Conservation (phyloP, 2,113 vertebrate genomes). For the Polyodon spathula region DNA sequence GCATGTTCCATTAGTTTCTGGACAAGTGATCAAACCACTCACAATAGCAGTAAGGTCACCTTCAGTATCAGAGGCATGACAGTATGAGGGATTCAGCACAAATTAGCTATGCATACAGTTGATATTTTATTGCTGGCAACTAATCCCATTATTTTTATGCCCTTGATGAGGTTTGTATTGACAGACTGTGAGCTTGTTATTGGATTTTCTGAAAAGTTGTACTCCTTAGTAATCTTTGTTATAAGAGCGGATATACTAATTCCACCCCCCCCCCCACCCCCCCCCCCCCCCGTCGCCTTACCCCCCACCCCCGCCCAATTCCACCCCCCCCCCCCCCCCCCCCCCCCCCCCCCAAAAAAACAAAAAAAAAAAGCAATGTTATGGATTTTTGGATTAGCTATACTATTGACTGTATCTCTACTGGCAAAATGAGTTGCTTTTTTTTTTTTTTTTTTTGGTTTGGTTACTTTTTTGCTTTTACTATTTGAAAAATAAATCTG, state of each 20-base stretch:
- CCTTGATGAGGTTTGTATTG: conserved; percentile 31
- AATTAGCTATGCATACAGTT: conserved; percentile 28
- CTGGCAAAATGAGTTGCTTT: no score
- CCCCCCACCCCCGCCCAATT: no score
- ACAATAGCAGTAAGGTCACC: conserved; percentile 26
- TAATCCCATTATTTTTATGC: conserved; percentile 35
- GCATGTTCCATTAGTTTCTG: conserved; percentile 5
- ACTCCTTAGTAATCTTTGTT: conserved; percentile 11
- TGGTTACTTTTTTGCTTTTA: no score
- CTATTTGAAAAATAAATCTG: no score
- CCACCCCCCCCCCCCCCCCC: no score
- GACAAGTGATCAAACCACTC: conserved; percentile 5
- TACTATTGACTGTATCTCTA: no score
- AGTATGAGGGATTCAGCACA: conserved; percentile 21
- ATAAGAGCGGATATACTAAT: conserved; percentile 11
- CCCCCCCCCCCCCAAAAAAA: no score
- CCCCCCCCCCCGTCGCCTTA: no score
- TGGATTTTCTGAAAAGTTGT: conserved; percentile 17
- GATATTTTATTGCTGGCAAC: conserved; percentile 24
- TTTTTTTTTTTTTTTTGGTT: no score
- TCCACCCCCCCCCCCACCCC: conserved; percentile 11
- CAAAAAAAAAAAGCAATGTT: no score
- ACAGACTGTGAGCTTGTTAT: conserved; percentile 29
- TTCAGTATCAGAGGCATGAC: conserved; percentile 22
- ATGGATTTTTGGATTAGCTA: no score